Percentiles rank a stretch among this genome's conserved stretches.
phyloP scores from a whole-genome alignment of 2,888 invertebrate species.

The Drosophila leonis region DNA sequence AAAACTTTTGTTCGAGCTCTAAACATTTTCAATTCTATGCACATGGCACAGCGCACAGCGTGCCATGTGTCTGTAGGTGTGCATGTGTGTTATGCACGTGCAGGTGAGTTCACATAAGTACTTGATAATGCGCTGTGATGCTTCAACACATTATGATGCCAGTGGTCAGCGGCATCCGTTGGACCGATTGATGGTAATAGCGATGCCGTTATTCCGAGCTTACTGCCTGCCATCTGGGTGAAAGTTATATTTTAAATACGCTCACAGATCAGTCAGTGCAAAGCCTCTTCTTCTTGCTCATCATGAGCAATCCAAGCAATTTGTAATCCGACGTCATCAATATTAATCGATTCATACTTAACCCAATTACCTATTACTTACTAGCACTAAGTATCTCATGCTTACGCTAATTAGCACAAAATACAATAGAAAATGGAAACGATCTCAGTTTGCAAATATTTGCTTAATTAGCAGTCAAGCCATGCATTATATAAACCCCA shows the following conservation, averaged over 20 bases:
- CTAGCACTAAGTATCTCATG: not conserved
- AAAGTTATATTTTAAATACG: conserved; percentile 59
- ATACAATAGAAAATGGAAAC: not conserved
- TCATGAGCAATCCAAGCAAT: not conserved
- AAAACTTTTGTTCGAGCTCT: conserved; percentile 37
- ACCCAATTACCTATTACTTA: not conserved
- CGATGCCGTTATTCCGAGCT: conserved; percentile 47
- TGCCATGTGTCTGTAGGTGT: not conserved
- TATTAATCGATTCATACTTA: conserved; percentile 9
- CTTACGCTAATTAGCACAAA: not conserved
- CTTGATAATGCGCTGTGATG: conserved; percentile 36
- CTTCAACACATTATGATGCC: conserved; percentile 25
- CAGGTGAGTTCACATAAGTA: conserved; percentile 49
- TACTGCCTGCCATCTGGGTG: conserved; percentile 59
- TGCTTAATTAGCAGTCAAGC: conserved; percentile 28
- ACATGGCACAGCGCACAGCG: conserved; percentile 11
- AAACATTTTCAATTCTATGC: conserved; percentile 49
- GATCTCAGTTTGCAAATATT: conserved; percentile 10
- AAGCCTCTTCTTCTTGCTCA: conserved; percentile 7
- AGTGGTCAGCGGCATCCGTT: conserved; percentile 52
- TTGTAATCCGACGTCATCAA: conserved; percentile 7
- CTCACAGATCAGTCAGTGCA: conserved; percentile 17
- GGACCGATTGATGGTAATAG: conserved; percentile 68
- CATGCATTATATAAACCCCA: conserved; percentile 57
- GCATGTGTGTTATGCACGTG: conserved; percentile 19